Conservation (phyloP, 1,140 invertebrate species). For the Drosophila pseudoobscura region DNA sequence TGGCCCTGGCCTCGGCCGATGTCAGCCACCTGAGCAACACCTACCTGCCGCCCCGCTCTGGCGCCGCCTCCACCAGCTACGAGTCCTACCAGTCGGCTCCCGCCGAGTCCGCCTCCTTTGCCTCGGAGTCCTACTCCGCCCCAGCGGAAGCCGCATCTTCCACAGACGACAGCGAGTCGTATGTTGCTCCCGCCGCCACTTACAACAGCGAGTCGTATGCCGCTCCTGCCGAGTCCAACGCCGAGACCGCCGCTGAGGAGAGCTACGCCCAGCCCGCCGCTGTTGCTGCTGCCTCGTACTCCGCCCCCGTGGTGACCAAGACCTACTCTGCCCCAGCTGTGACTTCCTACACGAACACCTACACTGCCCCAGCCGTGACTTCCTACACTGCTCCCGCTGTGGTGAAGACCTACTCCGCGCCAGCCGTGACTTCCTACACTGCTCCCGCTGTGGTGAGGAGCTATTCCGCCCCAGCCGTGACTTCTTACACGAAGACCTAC, state of each 20-base stretch:
- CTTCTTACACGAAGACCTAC: conserved; percentile 28
- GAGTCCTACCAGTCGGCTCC: conserved; percentile 42
- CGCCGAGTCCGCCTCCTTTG: conserved; percentile 17
- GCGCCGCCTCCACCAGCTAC: conserved; percentile 36
- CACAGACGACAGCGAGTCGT: conserved; percentile 30
- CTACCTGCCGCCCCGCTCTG: conserved; percentile 54
- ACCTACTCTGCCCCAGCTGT: conserved; percentile 23
- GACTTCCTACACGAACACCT: conserved; percentile 5
- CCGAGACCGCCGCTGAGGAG: conserved; percentile 26
- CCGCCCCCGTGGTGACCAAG: conserved; percentile 11
- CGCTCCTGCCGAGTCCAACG: conserved; percentile 37
- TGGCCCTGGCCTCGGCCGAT: conserved; percentile 64
- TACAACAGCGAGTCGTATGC: conserved; percentile 22
- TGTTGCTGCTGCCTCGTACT: conserved; percentile 13
- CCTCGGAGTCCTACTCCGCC: too few species aligned
- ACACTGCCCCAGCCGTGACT: too few species aligned
- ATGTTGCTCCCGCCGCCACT: conserved; percentile 30
- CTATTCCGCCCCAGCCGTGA: conserved; percentile 32
- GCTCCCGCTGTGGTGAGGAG: conserved; percentile 30
- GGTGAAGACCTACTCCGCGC: conserved; percentile 20
- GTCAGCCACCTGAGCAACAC: conserved; percentile 68
- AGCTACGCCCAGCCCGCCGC: conserved; percentile 35
- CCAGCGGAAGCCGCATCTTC: background rate
- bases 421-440: conserved; percentile 27
- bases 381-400: conserved; percentile 20